Base-by-base conservation (phyloP, 1,140 invertebrate species). In the Tetraneura akinire region DNA sequence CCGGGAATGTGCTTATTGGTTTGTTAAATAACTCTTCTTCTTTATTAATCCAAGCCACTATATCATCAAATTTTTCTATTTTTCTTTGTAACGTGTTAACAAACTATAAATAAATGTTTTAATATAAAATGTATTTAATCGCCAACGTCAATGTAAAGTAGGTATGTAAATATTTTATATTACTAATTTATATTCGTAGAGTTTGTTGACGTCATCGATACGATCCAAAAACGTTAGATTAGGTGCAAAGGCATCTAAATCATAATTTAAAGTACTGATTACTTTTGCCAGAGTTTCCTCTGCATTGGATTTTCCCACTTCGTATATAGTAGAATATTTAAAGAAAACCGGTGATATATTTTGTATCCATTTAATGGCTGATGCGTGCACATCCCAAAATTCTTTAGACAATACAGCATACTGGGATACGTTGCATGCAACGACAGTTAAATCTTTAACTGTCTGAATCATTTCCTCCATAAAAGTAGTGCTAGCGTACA, bases 1-100 rank as follows among this genome's bases (percentile, higher is more conserved):
- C 91, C 8, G 91, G 89, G 86, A 92, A 97, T 47, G 86, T 85
- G 0, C 91, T 91, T 57, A 90, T 83, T 2, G 91, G 91, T 84
- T 94, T 92, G 84, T 95, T 94, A 83, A 96, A 95, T 3, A 95
- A 88, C 13, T 86, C 86, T 88, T 97, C 95, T 88, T 97, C 95
- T 83, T 91, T 91, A 86, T 96, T 96, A 55, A 97, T 94, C 94
- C 94, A 96, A 6, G 87, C 84, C 29, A 94, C 91, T 82, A 91
- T 88, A 81, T 91, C 89, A 82, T 92, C 89, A 81, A 93, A 91
- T 70, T 90, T 89, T 82, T 90, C 88, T n/a, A 97, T 86, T 83
- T 91, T 88, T 81, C 91, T 90, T 68, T 93, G 89, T 76, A 95
- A 89, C 83, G 90, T 90, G 70, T 91, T 88, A 68, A 92, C 87